Conservation (phyloP, 1,140 invertebrate species). For the Andrena cerasifolii region DNA sequence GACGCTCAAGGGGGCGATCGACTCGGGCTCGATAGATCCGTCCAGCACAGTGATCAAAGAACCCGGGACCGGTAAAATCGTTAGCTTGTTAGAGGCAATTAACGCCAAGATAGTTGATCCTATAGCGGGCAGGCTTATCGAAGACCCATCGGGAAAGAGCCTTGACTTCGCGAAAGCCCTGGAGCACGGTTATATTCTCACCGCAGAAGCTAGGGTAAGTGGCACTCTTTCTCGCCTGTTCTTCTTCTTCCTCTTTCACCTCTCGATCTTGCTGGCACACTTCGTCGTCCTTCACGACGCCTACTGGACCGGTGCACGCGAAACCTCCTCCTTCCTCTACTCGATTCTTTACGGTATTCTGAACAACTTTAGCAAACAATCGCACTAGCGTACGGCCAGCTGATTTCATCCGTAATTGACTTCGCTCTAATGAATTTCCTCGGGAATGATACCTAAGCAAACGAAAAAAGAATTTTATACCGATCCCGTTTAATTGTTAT, state of each 20-base stretch:
- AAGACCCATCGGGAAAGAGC: slow-evolving; percentile 85
- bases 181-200: slow-evolving; percentile 92
- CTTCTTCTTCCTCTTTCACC: slow-evolving; percentile 19
- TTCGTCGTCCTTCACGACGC: not conserved
- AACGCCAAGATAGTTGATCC: slow-evolving; percentile 89
- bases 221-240: slow-evolving; percentile 47
- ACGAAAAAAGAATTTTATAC: too few species aligned
- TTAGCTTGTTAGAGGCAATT: slow-evolving; percentile 91
- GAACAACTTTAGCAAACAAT: too few species aligned
- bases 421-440: too few species aligned
- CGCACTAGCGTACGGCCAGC: too few species aligned
- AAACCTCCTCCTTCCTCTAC: too few species aligned
- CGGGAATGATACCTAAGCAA: too few species aligned
- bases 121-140: slow-evolving; percentile 86
- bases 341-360: too few species aligned
- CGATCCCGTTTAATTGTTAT: too few species aligned
- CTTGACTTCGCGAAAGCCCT: slow-evolving; percentile 94
- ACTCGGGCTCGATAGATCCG: slow-evolving; percentile 91
- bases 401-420: too few species aligned
- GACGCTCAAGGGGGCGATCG: slow-evolving; percentile 90
- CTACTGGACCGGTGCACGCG: slow-evolving; percentile 3
- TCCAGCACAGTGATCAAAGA: slow-evolving; percentile 92
- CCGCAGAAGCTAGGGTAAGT: slow-evolving; percentile 96
- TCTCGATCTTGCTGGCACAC: not conserved
- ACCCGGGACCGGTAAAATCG: slow-evolving; percentile 88